phyloP scores from a whole-genome alignment of 35 echinoderm and acorn worm genomes.

The Ptychodera flava region DNA sequence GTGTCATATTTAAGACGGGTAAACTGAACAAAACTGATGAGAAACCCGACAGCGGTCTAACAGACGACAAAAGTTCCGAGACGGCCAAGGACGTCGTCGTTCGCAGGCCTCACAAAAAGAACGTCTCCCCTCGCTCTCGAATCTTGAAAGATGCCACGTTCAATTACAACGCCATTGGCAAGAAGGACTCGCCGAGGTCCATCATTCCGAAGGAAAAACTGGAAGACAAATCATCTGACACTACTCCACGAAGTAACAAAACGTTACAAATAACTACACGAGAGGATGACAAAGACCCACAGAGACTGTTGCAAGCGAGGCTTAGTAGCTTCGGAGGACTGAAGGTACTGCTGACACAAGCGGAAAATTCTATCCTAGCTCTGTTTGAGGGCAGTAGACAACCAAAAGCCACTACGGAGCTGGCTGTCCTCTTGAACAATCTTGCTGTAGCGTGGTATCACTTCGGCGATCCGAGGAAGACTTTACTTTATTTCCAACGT shows the following conservation, averaged over 20 bases:
- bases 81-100: not conserved
- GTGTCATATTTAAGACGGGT: not conserved
- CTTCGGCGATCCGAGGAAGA: not conserved
- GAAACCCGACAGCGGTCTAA: not conserved
- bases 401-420: not conserved
- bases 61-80: not conserved
- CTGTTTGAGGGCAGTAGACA: not conserved
- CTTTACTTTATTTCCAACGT: not conserved
- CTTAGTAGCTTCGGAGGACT: not conserved
- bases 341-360: not conserved
- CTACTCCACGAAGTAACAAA: not conserved
- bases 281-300: not conserved
- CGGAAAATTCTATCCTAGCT: not conserved
- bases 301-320: not conserved
- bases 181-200: not conserved
- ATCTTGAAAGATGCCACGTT: not conserved
- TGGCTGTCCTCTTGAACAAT: not conserved
- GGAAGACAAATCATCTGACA: not conserved
- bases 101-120: not conserved
- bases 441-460: not conserved
- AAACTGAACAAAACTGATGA: not conserved
- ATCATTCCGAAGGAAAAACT: not conserved
- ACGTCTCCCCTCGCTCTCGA: not conserved
- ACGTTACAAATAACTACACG: not conserved
- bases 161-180: not conserved